These are phyloP conservation scores for Macropis europaea DNA, from an alignment of 2,888 invertebrate species.

Conservation along the genomic window DNA sequence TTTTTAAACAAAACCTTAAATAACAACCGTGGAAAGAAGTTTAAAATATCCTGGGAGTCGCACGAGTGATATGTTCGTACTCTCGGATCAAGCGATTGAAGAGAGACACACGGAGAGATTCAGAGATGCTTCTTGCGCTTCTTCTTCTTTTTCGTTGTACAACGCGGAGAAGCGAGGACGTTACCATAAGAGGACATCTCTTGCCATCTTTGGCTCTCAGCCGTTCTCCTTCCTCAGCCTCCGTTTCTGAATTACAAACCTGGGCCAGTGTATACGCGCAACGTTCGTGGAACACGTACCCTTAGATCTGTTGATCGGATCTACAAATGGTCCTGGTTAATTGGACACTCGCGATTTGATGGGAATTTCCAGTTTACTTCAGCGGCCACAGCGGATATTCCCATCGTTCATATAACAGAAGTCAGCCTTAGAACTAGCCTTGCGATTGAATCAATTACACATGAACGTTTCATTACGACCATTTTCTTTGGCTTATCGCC, in stretches of 20 bases:
- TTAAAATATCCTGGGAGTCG: not conserved
- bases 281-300: slow-evolving; percentile 19
- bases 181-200: slow-evolving; percentile 77
- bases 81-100: slow-evolving; percentile 8
- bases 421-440: too few relatives aligned
- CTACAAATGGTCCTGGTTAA: slow-evolving; percentile 21
- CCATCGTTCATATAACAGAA: too few relatives aligned
- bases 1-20: too few relatives aligned
- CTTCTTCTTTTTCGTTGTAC: slow-evolving; percentile 40
- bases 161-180: slow-evolving; percentile 67
- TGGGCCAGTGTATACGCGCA: not conserved
- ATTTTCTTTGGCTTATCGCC: too few relatives aligned
- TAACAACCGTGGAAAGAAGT: slow-evolving; percentile 3
- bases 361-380: not conserved
- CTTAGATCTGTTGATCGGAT: slow-evolving; percentile 12
- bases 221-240: slow-evolving; percentile 38
- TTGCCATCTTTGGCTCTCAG: slow-evolving; percentile 62
- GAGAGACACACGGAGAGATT: slow-evolving; percentile 8
- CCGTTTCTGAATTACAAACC: slow-evolving; percentile 48
- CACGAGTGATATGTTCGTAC: not conserved
- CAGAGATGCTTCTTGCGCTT: slow-evolving; percentile 26
- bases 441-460: too few relatives aligned
- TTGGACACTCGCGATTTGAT: slow-evolving; percentile 12
- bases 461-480: too few relatives aligned
- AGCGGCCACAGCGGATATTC: too few relatives aligned